Conservation (phyloP, 2,797 vertebrate genomes). For the Discoglossus pictus region DNA sequence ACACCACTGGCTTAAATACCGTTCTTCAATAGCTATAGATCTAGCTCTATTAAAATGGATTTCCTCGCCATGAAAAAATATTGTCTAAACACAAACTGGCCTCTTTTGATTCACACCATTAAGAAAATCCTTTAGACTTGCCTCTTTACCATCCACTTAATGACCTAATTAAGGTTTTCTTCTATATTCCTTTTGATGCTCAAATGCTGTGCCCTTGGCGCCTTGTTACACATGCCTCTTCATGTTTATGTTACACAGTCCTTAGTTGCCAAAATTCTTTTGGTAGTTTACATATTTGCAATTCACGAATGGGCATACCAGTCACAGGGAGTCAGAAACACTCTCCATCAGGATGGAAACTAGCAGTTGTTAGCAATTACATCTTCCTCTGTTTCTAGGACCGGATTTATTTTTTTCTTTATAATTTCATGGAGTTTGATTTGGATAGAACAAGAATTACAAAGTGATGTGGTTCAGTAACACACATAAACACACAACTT, state of each 20-base stretch:
- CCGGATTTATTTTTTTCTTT: not conserved
- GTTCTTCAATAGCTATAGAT: no score
- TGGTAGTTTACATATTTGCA: slow-evolving; percentile 35
- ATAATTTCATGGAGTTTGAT: slow-evolving; percentile 22
- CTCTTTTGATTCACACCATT: no score
- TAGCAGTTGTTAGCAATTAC: slow-evolving; percentile 35
- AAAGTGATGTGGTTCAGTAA: slow-evolving; percentile 25
- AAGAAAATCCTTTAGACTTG: no score
- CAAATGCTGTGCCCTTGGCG: no score
- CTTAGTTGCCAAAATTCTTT: slow-evolving; percentile 20
- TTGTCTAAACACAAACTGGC: no score
- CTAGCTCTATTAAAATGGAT: no score
- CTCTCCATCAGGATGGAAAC: slow-evolving; percentile 25
- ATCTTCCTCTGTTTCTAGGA: slow-evolving; percentile 27
- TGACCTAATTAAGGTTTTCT: no score
- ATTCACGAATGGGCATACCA: slow-evolving; percentile 22
- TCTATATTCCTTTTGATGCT: no score
- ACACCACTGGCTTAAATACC: no score
- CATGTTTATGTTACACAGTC: slow-evolving; percentile 15
- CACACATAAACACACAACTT: slow-evolving; percentile 19
- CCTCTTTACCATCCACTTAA: no score
- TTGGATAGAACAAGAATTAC: slow-evolving; percentile 7
- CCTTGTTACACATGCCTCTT: slow-evolving; percentile 10
- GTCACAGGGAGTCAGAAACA: slow-evolving; percentile 16
- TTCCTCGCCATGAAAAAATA: no score